A percentile compares a stretch with the other conserved stretches of the same genome.
These are phyloP conservation scores for Musca domestica DNA, from an alignment of 1,140 invertebrate species.

Conservation along the genomic window DNA sequence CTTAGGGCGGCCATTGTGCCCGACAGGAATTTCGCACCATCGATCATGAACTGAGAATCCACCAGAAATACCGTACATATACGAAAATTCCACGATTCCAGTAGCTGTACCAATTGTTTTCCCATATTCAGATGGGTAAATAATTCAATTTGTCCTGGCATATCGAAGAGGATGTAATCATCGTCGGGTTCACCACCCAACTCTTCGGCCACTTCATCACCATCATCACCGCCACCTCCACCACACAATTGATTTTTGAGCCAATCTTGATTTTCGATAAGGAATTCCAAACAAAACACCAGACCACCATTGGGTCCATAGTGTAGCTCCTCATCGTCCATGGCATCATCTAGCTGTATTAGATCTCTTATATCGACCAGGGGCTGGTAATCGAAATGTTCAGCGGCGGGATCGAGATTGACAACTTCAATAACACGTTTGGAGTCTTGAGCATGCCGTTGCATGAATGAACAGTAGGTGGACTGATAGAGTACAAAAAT, in stretches of 20 bases:
- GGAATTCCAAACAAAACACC: constrained; percentile 94
- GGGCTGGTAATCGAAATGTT: constrained; percentile 90
- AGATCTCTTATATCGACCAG: constrained; percentile 88
- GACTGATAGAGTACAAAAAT: constrained; percentile 65
- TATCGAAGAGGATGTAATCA: constrained; percentile 98
- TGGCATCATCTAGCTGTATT: constrained; percentile 92
- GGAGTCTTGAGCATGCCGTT: constrained; percentile 75
- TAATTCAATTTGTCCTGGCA: constrained; percentile 97
- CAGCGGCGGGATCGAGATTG: constrained; percentile 97
- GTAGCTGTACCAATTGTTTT: constrained; percentile 73
- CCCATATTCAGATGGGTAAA: constrained; percentile 95
- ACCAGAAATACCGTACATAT: constrained; percentile 91
- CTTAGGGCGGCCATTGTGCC: constrained; percentile 91
- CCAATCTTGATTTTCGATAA: constrained; percentile 90
- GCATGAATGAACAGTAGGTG: constrained; percentile 90
- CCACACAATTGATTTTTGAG: constrained; percentile 76
- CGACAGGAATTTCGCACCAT: constrained; percentile 93
- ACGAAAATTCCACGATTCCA: constrained; percentile 86
- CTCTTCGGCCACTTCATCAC: constrained; percentile 44
- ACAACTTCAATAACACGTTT: constrained; percentile 81
- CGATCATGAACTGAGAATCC: constrained; percentile 96
- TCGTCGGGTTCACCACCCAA: constrained; percentile 66
- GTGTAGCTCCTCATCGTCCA: constrained; percentile 92
- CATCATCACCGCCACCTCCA: constrained; percentile 51
- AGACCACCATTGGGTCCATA: constrained; percentile 98